Base-by-base conservation (phyloP, 2,888 invertebrate species). In the Latrodectus elegans region DNA sequence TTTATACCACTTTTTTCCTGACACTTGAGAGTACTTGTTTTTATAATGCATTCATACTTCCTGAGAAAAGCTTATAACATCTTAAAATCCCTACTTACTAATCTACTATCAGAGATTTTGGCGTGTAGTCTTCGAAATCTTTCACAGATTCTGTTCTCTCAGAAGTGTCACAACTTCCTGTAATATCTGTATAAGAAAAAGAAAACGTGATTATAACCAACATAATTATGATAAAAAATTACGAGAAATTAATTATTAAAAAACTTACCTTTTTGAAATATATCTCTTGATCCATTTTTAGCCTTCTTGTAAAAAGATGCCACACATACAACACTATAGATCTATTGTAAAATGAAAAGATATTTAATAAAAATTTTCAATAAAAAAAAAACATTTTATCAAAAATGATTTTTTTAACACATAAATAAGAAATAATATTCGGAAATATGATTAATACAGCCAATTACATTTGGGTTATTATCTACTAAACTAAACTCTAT, bases 241-340 rank as follows among this genome's bases (percentile, higher is more conserved):
- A 68, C n/a, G 10, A 67, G 0, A 71, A 49, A 71, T 49, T 52
- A 26, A 68, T 68, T 38, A 4, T 38, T 38, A 38, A 9, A 49
- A 8, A 3, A 53, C 10, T 77, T 49, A 89, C 89, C 86, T 88
- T 89, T 89, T 65, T 88, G 88, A 83, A 88, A 89, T 53, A 84
- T 64, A 68, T 89, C 89, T 64, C 84, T 67, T 0, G 77, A 81
- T 49, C 88, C 88, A 68, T 76, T 84, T 55, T 89, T 89, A 0
- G 89, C 90, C 76, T 90, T 86, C 53, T 90, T 89, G 67, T 90
- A 90, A 60, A 85, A 90, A 0, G 89, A 86, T 9, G 89, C 88
- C 4, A 90, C 90, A 71, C 90, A 90, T n/a, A 89, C 85, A 8
- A 90, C 90, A 17, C 89, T 90, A 83, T 90, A 90, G 8, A 90